Conservation (phyloP, 1,140 invertebrate species). For the Drosophila parvula region DNA sequence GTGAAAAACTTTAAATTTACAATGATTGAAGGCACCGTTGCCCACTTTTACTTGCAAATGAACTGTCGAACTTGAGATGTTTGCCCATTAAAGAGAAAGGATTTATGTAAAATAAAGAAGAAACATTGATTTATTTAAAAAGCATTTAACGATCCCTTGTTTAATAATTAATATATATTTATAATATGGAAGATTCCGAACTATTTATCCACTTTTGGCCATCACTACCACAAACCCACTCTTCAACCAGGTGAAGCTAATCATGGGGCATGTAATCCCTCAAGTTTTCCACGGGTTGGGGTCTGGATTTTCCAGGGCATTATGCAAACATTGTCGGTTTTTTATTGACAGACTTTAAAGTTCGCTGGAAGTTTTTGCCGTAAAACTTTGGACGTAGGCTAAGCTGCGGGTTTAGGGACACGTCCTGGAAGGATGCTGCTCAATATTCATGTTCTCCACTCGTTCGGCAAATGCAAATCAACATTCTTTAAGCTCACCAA, state of each 20-base stretch:
- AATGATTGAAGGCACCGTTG: constrained; percentile 42
- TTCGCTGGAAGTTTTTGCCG: constrained; percentile 39
- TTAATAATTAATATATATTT: no score
- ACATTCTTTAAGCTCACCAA: constrained; percentile 41
- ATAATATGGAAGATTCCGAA: no score
- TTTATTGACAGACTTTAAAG: constrained; percentile 56
- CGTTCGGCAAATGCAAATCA: constrained; percentile 62
- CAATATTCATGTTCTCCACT: constrained; percentile 69
- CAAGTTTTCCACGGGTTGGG: constrained; percentile 10
- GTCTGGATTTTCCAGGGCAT: constrained; percentile 25
- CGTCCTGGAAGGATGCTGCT: constrained; percentile 17
- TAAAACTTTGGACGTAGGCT: constrained; percentile 25
- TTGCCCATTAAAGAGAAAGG: background rate
- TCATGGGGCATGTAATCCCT: constrained; percentile 14
- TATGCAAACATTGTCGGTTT: constrained; percentile 51
- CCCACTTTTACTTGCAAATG: constrained; percentile 60
- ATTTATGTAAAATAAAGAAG: no score
- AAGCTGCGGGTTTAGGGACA: constrained; percentile 19
- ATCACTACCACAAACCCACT: background rate
- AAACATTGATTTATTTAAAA: background rate
- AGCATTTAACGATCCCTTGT: no score
- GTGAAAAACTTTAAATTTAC: constrained; percentile 67
- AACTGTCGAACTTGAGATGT: constrained; percentile 3
- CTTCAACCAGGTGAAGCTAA: constrained; percentile 16
- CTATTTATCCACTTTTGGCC: no score